Evolutionary conservation across 2,888 invertebrate species (phyloP).

Genomic region (Latheticus oryzae): DNA sequence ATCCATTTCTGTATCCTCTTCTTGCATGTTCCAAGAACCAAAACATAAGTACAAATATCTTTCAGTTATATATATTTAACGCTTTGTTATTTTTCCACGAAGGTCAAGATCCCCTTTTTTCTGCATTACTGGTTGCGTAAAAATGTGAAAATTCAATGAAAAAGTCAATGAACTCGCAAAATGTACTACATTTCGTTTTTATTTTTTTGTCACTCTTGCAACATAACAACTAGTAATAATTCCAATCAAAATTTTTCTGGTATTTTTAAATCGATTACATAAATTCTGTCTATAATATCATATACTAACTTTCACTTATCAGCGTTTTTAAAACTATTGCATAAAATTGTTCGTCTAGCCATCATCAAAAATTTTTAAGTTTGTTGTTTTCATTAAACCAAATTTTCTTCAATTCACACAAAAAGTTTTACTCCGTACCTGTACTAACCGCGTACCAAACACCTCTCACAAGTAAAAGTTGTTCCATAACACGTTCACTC

Average conservation of each 20-base stretch:
- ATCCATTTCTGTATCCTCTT: too few species aligned
- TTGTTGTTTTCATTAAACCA: constrained; percentile 23
- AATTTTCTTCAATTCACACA: constrained; percentile 19
- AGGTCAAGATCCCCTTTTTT: too few species aligned
- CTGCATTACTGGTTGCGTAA: too few species aligned
- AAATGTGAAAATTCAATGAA: too few species aligned
- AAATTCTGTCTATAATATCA: constrained; percentile 26
- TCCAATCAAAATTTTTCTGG: constrained; percentile 1
- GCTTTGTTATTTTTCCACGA: too few species aligned
- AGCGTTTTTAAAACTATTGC: constrained; percentile 6
- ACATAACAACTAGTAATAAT: neutral
- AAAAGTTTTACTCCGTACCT: constrained; percentile 22
- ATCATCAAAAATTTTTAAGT: neutral
- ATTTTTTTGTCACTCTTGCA: constrained; percentile 3
- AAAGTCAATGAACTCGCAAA: too few species aligned
- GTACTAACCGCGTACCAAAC: constrained; percentile 23
- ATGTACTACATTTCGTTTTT: too few species aligned
- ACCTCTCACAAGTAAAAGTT: constrained; percentile 52
- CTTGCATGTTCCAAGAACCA: too few species aligned
- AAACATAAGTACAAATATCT: too few species aligned
- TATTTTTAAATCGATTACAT: constrained; percentile 22
- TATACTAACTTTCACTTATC: constrained; percentile 23
- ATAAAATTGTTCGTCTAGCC: constrained; percentile 11
- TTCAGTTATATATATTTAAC: too few species aligned
- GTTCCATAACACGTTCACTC: constrained; percentile 45